A percentile compares a stretch with the other conserved stretches of the same genome.
These are phyloP conservation scores for Squalus acanthias DNA, from an alignment of 2,797 vertebrate species.

Conservation along the genomic window DNA sequence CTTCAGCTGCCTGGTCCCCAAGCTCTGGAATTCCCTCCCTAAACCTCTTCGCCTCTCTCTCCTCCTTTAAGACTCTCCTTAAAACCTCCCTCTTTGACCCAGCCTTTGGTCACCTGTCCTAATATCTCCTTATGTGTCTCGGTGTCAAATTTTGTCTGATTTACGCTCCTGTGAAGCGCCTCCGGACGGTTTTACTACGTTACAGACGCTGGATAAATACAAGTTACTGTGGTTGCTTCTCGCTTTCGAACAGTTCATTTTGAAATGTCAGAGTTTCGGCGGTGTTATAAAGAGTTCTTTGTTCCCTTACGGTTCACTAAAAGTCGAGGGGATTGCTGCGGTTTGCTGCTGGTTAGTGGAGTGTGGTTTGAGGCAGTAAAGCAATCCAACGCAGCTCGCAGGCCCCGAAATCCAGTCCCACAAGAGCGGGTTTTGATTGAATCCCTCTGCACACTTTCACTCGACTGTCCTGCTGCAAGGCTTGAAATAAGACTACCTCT, in stretches of 20 bases:
- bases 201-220: too few relatives aligned
- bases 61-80: too few relatives aligned
- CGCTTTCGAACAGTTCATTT: not conserved
- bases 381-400: not conserved
- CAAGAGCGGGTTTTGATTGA: not conserved
- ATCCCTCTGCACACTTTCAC: not conserved
- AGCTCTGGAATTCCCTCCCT: too few relatives aligned
- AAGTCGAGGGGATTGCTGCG: not conserved
- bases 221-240: not conserved
- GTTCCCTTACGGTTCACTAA: not conserved
- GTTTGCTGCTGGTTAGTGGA: not conserved
- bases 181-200: too few relatives aligned
- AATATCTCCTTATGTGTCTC: not conserved
- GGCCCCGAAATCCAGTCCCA: not conserved
- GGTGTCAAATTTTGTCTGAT: too few relatives aligned
- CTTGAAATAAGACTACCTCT: not conserved
- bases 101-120: not conserved
- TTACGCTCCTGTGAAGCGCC: too few relatives aligned
- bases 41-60: too few relatives aligned
- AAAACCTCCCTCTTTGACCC: too few relatives aligned
- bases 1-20: too few relatives aligned
- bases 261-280: not conserved
- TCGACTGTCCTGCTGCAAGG: not conserved
- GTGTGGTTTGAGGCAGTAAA: too few relatives aligned
- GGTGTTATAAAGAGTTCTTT: not conserved